Base-by-base conservation (phyloP, 2,888 invertebrate species). In the Arctia plantaginis region DNA sequence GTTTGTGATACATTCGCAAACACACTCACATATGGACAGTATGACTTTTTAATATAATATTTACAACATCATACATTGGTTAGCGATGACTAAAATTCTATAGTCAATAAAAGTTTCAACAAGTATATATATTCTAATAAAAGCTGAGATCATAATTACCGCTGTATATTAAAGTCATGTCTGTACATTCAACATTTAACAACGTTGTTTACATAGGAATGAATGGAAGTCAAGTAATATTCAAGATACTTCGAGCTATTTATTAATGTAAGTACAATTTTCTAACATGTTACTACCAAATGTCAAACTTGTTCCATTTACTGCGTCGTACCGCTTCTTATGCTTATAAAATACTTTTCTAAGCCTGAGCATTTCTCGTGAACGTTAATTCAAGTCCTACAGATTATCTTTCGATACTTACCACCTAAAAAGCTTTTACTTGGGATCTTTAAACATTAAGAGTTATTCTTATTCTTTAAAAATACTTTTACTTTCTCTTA, bases 161-260 rank as follows among this genome's bases (percentile, higher is more conserved):
- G 62, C 47, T 62, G 62, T 35, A 74, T 73, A 77, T 76, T 74
- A 77, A 82, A 77, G 73, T 77, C 75, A 74, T 80, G 78, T 80
- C 77, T 80, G 70, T 77, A 75, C 76, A 77, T 78, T 73, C 59
- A 79, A 73, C 55, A 78, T 84, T 66, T 74, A 80, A 76, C 76
- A 73, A 77, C 77, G 72, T 77, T 33, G 73, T 78, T 62, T 69
- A 67, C 65, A 74, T 69, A 77, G 76, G 65, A 72, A 79, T 76
- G 71, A 79, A 68, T 72, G 62, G 69, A 71, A 76, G 73, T 73
- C 80, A 77, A 79, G 75, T 72, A 65, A 76, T 79, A 76, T 79
- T 82, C 75, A 77, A 66, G 39, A 72, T 66, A 77, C 23, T 81
- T 70, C 72, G 59, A 66, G 71, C 72, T 55, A 68, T 33, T 66